phyloP scores from a whole-genome alignment of 2,888 invertebrate species.

The Sinhomidia bicolor region DNA sequence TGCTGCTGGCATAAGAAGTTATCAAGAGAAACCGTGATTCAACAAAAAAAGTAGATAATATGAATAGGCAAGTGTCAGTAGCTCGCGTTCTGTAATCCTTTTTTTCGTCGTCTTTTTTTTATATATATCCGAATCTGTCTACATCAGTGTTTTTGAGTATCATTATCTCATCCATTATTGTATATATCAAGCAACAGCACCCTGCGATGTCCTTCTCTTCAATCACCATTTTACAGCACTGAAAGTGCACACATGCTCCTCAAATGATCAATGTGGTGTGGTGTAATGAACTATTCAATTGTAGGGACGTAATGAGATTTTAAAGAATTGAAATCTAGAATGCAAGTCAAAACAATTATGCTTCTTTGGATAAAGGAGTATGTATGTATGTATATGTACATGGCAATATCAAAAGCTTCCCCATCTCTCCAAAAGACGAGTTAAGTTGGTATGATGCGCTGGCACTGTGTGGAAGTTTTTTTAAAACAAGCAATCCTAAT shows the following conservation, averaged over 20 bases:
- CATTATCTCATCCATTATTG: constrained; percentile 36
- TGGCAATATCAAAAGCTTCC: neutral
- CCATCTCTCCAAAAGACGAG: neutral
- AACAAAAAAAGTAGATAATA: neutral
- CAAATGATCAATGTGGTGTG: constrained; percentile 40
- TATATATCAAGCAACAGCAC: constrained; percentile 11
- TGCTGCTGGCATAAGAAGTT: too few species aligned
- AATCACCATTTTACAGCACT: neutral
- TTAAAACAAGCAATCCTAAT: neutral
- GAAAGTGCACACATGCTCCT: constrained; percentile 27
- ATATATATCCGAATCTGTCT: neutral
- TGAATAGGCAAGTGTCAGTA: constrained; percentile 57
- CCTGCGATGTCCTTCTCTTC: constrained; percentile 39
- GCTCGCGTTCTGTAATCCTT: constrained; percentile 43
- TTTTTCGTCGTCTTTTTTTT: constrained; percentile 40
- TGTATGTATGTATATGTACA: too few species aligned
- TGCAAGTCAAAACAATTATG: constrained; percentile 27
- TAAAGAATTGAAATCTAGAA: constrained; percentile 44
- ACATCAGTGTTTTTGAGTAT: constrained; percentile 8
- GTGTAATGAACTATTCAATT: constrained; percentile 55
- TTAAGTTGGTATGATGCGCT: neutral
- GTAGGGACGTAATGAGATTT: constrained; percentile 29
- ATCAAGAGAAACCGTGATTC: neutral
- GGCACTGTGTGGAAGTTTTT: neutral
- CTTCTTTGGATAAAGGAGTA: neutral